Conservation (phyloP, 2,797 vertebrate genomes). For the Sebastiscus albofasciatus region DNA sequence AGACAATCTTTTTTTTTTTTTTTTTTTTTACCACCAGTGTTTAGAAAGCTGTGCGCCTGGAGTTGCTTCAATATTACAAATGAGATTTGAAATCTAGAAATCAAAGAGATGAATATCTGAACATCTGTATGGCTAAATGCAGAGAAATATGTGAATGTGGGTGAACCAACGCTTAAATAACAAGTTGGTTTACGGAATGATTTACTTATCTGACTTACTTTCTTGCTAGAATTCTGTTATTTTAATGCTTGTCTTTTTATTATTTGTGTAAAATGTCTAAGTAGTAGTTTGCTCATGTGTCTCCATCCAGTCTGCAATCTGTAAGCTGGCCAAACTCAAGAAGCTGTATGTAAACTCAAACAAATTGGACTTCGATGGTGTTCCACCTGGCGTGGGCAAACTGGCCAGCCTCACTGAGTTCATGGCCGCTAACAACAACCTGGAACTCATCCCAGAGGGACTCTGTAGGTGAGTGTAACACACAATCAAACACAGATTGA, state of each 20-base stretch:
- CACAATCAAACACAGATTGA: not conserved
- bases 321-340: slow-evolving; percentile 95
- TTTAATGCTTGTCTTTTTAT: not conserved
- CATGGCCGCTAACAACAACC: slow-evolving; percentile 98
- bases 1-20: not conserved
- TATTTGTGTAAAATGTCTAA: not conserved
- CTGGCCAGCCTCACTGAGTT: slow-evolving; percentile 92
- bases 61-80: not conserved
- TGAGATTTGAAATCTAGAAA: not conserved
- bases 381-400: slow-evolving; percentile 95
- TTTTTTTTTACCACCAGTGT: not conserved
- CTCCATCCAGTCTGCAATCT: slow-evolving; percentile 89
- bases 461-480: slow-evolving; percentile 89
- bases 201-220: not conserved
- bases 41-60: not conserved
- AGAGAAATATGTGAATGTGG: not conserved
- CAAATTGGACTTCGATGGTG: slow-evolving; percentile 96
- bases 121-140: not conserved
- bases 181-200: not conserved
- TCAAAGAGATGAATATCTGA: not conserved
- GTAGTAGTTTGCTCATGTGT: not conserved
- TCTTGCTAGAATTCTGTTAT: not conserved
- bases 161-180: not conserved
- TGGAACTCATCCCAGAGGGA: slow-evolving; percentile 97
- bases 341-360: slow-evolving; percentile 97